Conservation (phyloP, 2,888 invertebrate genomes). For the Iselma pallidipennis region DNA sequence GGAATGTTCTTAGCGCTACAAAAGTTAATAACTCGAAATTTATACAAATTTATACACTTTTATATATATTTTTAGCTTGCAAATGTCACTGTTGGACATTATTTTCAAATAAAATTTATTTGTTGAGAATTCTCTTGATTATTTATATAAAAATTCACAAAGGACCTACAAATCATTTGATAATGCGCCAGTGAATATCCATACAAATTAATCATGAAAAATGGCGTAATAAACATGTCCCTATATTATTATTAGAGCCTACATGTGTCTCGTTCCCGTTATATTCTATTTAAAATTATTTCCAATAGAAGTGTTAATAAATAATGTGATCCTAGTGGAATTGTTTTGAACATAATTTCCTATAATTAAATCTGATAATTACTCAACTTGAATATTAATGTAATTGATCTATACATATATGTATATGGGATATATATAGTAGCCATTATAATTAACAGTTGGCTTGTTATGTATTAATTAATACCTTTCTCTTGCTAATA, state of each 20-base stretch:
- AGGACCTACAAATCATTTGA: not conserved
- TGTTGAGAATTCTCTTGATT: not conserved
- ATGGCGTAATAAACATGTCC: constrained; percentile 20
- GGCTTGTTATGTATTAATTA: constrained; percentile 52
- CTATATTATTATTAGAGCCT: not conserved
- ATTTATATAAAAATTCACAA: not conserved
- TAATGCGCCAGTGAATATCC: not conserved
- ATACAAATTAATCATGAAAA: constrained; percentile 4
- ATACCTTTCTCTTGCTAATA: constrained; percentile 48
- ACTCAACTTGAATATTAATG: constrained; percentile 42
- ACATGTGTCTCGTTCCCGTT: not conserved
- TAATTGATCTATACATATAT: constrained; percentile 43
- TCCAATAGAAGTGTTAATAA: constrained; percentile 7
- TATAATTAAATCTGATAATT: constrained; percentile 49
- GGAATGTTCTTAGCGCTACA: no score
- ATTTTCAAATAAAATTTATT: no score
- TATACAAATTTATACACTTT: no score
- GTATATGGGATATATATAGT: no score
- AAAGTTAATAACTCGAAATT: no score
- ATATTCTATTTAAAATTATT: not conserved
- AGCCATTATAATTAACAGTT: constrained; percentile 44
- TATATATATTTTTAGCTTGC: no score
- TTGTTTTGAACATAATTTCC: constrained; percentile 40
- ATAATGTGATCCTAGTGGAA: constrained; percentile 28
- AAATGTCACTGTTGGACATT: no score